Base-by-base conservation (phyloP, 2,888 invertebrate species). In the Rhamphomyia laevipes region DNA sequence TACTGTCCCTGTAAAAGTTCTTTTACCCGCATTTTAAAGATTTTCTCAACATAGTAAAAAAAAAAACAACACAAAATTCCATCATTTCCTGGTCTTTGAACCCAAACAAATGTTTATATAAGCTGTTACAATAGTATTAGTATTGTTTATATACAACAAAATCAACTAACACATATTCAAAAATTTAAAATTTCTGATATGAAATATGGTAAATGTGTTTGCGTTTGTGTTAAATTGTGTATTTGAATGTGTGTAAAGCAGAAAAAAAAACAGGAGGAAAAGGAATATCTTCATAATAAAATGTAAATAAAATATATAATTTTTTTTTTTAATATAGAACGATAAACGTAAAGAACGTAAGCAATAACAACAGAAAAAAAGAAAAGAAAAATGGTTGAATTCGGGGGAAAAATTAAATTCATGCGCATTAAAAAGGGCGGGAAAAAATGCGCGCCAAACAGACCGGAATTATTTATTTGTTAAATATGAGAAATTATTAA, bases 1-100 rank as follows among this genome's bases (percentile, higher is more conserved):
- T 27, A 27, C 18, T 40, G 13, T 40, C 12, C 18, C 18, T 40
- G 38, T 18, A 18, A 13, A 5, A 17, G 15, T 38, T 11, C 18
- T 40, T 40, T 12, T 40, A 18, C 40, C 40, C 40, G 40, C 15
- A 40, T 40, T 27, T 21, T 27, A 7, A 18, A 40, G 18, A 40
- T 18, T 40, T 40, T 40, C 40, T 40, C 18, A 40, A 40, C 23
- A 40, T 40, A 37, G 15, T 37, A 37, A 35, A 35, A n/a, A 5
- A 17, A 21, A 42, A 42, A n/a, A 42, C 13, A 42, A 16, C 13
- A 15, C 12, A 21, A 42, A 42, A 42, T 42, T 42, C 42, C 42
- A 42, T 42, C 42, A 42, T 42, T 42, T 42, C 27, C 23, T 42
- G 42, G 42, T 42, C 42, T 42, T 42, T 42, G 42, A 42, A 42